phyloP scores from a whole-genome alignment of 2,113 vertebrate genomes.

The Poecile atricapillus region DNA sequence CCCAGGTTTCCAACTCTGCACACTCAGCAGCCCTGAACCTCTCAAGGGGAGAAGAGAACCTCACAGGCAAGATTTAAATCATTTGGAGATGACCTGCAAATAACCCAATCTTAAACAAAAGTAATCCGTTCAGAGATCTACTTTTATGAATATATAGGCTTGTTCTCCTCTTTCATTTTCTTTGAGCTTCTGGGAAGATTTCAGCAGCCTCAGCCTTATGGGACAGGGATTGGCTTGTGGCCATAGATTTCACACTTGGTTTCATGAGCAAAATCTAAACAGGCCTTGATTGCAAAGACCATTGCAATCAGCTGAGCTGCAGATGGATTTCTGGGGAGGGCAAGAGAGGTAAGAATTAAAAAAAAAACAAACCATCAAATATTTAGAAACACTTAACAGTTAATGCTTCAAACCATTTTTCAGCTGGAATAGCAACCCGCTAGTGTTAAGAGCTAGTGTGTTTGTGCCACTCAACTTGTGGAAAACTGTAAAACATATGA shows the following conservation, averaged over 20 bases:
- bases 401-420: constrained; percentile 19
- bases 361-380: not conserved
- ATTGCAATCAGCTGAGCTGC: constrained; percentile 28
- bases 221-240: not conserved
- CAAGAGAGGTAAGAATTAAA: not conserved
- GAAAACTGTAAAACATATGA: constrained; percentile 62
- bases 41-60: not conserved
- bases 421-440: constrained; percentile 66
- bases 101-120: not conserved
- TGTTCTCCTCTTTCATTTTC: not conserved
- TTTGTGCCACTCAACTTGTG: constrained; percentile 50
- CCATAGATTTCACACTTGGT: constrained; percentile 26
- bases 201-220: not conserved
- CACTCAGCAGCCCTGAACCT: not conserved
- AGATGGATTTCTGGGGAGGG: constrained; percentile 21
- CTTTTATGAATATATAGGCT: not conserved
- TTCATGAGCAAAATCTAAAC: constrained; percentile 37
- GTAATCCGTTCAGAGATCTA: not conserved
- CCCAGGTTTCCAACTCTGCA: not conserved
- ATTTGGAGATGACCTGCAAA: not conserved
- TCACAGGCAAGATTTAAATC: not conserved
- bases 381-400: not conserved
- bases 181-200: not conserved
- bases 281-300: not conserved
- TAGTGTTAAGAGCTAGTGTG: constrained; percentile 26